Percentiles rank a stretch among this genome's conserved stretches.
Evolutionary conservation across 2,888 invertebrate species (phyloP).

Genomic region (Melanophora roralis): DNA sequence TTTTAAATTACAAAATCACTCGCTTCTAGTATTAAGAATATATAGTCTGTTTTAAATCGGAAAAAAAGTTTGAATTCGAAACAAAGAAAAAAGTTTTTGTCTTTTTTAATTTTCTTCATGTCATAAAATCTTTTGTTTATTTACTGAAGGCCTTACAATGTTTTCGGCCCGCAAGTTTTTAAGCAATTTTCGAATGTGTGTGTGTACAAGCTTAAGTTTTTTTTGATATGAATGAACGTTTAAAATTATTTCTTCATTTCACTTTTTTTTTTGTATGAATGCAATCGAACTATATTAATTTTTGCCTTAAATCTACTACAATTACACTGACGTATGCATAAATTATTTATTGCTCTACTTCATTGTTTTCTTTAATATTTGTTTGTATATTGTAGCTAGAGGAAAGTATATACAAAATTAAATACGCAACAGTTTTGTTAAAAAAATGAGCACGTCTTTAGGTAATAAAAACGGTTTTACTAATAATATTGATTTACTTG

Average conservation of each 20-base stretch:
- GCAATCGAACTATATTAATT: constrained; percentile 32
- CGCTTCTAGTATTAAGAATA: too few species aligned
- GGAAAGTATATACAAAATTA: neutral
- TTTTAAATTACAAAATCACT: too few species aligned
- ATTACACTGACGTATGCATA: constrained; percentile 49
- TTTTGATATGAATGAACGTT: constrained; percentile 18
- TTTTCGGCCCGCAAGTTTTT: neutral
- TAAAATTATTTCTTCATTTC: constrained; percentile 24
- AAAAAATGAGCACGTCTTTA: neutral
- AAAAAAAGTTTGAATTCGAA: too few species aligned
- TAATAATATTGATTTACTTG: too few species aligned
- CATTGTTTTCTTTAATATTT: neutral
- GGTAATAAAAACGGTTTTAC: too few species aligned
- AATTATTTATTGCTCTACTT: constrained; percentile 25
- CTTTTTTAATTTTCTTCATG: too few species aligned
- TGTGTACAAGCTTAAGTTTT: neutral
- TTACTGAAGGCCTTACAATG: neutral
- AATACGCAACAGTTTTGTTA: constrained; percentile 3
- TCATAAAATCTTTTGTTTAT: too few species aligned
- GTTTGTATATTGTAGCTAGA: neutral
- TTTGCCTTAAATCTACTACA: constrained; percentile 32
- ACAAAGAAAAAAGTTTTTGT: too few species aligned
- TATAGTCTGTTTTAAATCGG: too few species aligned
- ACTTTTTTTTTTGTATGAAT: constrained; percentile 29
- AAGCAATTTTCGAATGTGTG: neutral